Conservation (phyloP, 1,140 invertebrate genomes). For the Listronotus bonariensis region DNA sequence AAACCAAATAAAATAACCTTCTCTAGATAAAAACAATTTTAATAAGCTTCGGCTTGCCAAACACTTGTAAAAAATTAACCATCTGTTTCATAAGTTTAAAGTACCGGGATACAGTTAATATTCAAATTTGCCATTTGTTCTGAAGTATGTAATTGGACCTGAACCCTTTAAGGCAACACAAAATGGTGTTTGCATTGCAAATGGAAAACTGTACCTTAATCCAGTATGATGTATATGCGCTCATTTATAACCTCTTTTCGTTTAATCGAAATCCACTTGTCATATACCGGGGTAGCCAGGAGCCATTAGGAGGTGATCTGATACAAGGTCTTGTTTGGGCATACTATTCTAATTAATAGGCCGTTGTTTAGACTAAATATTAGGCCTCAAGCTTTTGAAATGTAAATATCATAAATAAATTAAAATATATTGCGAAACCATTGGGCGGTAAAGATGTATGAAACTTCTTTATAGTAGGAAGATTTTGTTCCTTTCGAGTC, state of each 20-base stretch:
- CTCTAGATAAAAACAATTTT: no score
- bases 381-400: no score
- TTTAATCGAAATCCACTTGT: constrained; percentile 46
- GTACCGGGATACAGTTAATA: constrained; percentile 17
- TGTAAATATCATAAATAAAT: no score
- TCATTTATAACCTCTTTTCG: constrained; percentile 48
- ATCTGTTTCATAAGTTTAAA: constrained; percentile 2
- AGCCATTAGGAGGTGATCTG: constrained; percentile 44
- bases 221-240: constrained; percentile 40
- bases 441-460: no score
- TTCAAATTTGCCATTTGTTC: constrained; percentile 28
- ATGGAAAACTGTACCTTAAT: constrained; percentile 42
- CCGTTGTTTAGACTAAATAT: no score
- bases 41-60: background rate
- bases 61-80: background rate
- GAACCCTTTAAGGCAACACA: constrained; percentile 36
- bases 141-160: constrained; percentile 32
- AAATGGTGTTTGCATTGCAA: constrained; percentile 42
- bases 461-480: no score
- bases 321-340: constrained; percentile 26
- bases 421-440: no score
- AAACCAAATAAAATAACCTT: no score
- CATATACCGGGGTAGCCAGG: constrained; percentile 41
- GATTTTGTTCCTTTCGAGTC: no score
- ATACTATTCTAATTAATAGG: constrained; percentile 7